Base-by-base conservation (phyloP, 1,140 invertebrate species). In the Latrodectus geometricus region DNA sequence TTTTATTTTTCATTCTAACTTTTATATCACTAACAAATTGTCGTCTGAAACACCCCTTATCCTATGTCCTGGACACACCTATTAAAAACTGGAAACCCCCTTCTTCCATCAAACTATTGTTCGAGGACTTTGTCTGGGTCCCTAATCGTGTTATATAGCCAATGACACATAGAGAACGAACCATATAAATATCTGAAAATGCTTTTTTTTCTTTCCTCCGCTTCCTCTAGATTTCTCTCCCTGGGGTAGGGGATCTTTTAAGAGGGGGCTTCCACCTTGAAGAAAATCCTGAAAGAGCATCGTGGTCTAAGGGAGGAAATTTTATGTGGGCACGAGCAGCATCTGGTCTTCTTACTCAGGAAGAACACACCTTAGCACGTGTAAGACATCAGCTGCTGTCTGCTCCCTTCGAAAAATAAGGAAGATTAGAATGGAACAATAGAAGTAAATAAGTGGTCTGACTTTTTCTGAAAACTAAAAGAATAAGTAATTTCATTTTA, bases 291-390 rank as follows among this genome's bases (percentile, higher is more conserved):
- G 72, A 73, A 73, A 73, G 48, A 73, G 48, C 72, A 69, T n/a
- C 23, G 35, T 48, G 48, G 23, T 9, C 23, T 20, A 48, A 49
- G 69, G 80, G 54, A 65, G 54, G 69, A 49, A 52, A 83, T 54
- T 49, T 80, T 80, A 83, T 61, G 70, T 83, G 54, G 69, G 80
- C 70, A 74, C 70, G 80, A 74, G 56, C 52, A 9, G 80, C 80
- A 83, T 83, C 80, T 83, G 80, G 80, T 35, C 66, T 35, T 15
- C 54, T 17, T n/a, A 35, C 12, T 49, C 23, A 83, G 80, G 80
- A 83, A 83, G 80, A 83, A 83, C 80, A 83, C 80, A 83, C 80
- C 80, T 83, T 74, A 83, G 80, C 80, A 83, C 80, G 80, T 83
- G 80, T 70, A 74, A 20, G 80, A 20, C 80, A 50, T 83, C 70